Base-by-base conservation (phyloP, 37 sponge, comb jelly and placozoan genomes). In the Haliclona indistincta region DNA sequence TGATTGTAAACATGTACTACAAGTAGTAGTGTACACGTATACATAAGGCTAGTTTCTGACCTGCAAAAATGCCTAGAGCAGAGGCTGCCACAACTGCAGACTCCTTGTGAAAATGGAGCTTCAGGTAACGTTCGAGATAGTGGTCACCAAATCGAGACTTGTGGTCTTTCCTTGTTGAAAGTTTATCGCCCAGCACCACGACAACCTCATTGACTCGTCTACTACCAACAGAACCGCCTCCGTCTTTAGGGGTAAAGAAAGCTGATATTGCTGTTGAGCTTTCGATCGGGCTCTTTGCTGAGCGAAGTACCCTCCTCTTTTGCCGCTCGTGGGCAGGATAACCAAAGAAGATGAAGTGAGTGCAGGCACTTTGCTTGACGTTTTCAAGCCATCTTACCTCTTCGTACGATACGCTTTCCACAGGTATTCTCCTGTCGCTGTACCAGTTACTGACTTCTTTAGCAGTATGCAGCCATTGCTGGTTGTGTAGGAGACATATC, bases 1-100 rank as follows among this genome's bases (percentile, higher is more conserved):
- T n/a, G n/a, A n/a, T n/a, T n/a, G n/a, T n/a, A n/a, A n/a, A n/a
- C n/a, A n/a, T n/a, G n/a, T n/a, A n/a, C n/a, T n/a, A n/a, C n/a
- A n/a, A n/a, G n/a, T n/a, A n/a, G n/a, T n/a, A n/a, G n/a, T n/a
- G n/a, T n/a, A n/a, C n/a, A n/a, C n/a, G n/a, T n/a, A 68, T 68
- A 68, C 25, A 40, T 7, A 39, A 5, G 6, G 29, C n/a, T 61
- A 5, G 1, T 29, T 29, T 33, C 45, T 35, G 26, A 82, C 83
- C 67, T 67, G 75, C n/a, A 67, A 82, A 82, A 32, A 73, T 34
- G 1, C 66, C 60, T 17, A 82, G 75, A 17, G 83, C 74, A 2
- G 45, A 54, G 3, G 34, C 67, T 25, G 78, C 64, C 2, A 75
- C 64, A 28, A 40, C 38, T 7, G 52, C 30, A 5, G 43, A 30